Evolutionary conservation across 2,113 vertebrate genomes (phyloP).

Genomic region (Alligator sinensis): DNA sequence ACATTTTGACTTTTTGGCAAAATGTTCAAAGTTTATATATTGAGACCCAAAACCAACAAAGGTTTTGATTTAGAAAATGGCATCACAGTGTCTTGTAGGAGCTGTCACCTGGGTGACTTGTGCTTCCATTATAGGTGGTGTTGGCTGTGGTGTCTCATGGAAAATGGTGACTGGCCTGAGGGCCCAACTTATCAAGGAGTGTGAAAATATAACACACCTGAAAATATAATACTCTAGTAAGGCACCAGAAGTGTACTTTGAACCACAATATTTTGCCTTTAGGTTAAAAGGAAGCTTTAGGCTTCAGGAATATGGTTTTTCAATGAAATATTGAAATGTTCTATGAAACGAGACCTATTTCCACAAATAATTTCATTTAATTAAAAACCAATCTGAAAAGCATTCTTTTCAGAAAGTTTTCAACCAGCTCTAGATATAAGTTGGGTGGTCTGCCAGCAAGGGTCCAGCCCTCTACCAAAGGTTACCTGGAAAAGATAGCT

Average conservation of each 20-base stretch:
- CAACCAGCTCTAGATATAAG: background rate
- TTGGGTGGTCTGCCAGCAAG: background rate
- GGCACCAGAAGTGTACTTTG: background rate
- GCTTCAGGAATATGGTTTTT: background rate
- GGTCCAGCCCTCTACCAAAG: background rate
- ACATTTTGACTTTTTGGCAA: background rate
- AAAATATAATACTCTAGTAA: background rate
- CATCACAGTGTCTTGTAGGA: background rate
- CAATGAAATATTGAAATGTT: background rate
- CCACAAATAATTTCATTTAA: background rate
- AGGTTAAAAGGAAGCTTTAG: background rate
- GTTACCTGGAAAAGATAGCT: background rate
- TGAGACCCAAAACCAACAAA: background rate
- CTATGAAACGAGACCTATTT: background rate
- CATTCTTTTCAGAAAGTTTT: rapidly evolving
- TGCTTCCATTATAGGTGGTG: background rate
- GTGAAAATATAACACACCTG: background rate
- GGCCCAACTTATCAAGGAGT: background rate
- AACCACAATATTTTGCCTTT: background rate
- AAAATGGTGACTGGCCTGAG: background rate
- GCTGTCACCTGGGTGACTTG: no score
- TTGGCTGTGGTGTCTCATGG: background rate
- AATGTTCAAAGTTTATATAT: background rate
- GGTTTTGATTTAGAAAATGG: background rate
- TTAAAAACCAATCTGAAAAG: no score